Evolutionary conservation across 2,888 invertebrate species (phyloP).

Genomic region (Prosopocoilus inquinatus): DNA sequence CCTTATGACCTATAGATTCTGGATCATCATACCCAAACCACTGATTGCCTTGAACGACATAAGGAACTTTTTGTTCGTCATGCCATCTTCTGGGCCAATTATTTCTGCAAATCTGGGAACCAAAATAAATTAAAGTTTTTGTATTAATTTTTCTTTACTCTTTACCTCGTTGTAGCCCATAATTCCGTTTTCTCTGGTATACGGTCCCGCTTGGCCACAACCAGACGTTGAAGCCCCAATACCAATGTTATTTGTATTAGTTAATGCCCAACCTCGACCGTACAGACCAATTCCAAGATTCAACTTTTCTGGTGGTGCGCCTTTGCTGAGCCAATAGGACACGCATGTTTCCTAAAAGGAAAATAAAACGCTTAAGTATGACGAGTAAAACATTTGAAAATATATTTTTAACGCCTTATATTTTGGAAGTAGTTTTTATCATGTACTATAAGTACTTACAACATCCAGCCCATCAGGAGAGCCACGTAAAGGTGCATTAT

Average conservation of each 20-base stretch:
- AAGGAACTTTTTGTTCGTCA: slow-evolving; percentile 47
- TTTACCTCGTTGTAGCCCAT: slow-evolving; percentile 71
- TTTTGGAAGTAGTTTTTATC: too few relatives aligned
- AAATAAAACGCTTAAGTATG: too few relatives aligned
- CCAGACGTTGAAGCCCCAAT: slow-evolving; percentile 61
- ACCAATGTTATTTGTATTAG: slow-evolving; percentile 44
- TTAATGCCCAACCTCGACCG: slow-evolving; percentile 65
- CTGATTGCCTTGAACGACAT: slow-evolving; percentile 42
- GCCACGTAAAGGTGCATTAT: slow-evolving; percentile 63
- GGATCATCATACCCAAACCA: slow-evolving; percentile 48
- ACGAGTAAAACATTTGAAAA: too few relatives aligned
- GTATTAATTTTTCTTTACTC: not conserved
- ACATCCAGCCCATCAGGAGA: slow-evolving; percentile 42
- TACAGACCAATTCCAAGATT: slow-evolving; percentile 69
- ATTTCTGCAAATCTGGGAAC: slow-evolving; percentile 36
- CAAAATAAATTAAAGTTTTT: slow-evolving; percentile 30
- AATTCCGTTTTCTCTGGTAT: slow-evolving; percentile 61
- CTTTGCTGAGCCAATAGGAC: slow-evolving; percentile 55
- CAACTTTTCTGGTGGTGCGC: slow-evolving; percentile 62
- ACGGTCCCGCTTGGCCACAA: slow-evolving; percentile 61
- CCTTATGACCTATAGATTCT: slow-evolving; percentile 43
- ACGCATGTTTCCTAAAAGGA: slow-evolving; percentile 37
- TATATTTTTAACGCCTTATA: too few relatives aligned
- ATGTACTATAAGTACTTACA: slow-evolving; percentile 38
- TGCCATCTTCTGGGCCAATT: slow-evolving; percentile 39